Conservation (phyloP, 2,797 vertebrate species). For the Alectoris magna region DNA sequence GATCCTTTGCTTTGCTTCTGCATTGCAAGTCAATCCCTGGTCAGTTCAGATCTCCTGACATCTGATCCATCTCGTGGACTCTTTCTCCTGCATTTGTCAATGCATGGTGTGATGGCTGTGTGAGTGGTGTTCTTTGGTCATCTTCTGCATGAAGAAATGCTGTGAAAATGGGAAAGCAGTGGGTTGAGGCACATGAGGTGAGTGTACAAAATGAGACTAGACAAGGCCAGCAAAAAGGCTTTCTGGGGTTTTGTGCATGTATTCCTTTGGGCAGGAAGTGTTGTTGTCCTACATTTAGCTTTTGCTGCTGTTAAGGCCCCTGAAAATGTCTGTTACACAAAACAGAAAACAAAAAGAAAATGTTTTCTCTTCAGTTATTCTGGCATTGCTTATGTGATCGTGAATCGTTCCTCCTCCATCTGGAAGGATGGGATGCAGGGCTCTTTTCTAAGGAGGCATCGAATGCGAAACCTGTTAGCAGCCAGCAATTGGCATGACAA, state of each 20-base stretch:
- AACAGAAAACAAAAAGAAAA: slow-evolving; percentile 58
- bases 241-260: background rate
- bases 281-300: background rate
- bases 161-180: background rate
- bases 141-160: background rate
- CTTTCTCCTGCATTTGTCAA: background rate
- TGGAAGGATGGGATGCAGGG: slow-evolving; percentile 65
- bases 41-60: background rate
- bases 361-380: slow-evolving; percentile 59
- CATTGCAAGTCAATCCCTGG: background rate
- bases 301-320: background rate
- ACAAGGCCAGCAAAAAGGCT: background rate
- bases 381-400: slow-evolving; percentile 28
- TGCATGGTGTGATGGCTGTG: background rate
- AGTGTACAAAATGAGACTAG: background rate
- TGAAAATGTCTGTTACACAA: slow-evolving; percentile 6
- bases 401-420: slow-evolving; percentile 67
- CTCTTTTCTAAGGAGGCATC: slow-evolving; percentile 53
- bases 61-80: background rate
- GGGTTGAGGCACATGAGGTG: background rate
- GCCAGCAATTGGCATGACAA: slow-evolving; percentile 63
- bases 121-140: background rate
- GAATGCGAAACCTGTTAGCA: slow-evolving; percentile 46
- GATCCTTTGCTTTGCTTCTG: slow-evolving; percentile 21
- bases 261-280: background rate